Evolutionary conservation across 2,113 vertebrate genomes (phyloP).

Genomic region (Pluvianellus socialis): DNA sequence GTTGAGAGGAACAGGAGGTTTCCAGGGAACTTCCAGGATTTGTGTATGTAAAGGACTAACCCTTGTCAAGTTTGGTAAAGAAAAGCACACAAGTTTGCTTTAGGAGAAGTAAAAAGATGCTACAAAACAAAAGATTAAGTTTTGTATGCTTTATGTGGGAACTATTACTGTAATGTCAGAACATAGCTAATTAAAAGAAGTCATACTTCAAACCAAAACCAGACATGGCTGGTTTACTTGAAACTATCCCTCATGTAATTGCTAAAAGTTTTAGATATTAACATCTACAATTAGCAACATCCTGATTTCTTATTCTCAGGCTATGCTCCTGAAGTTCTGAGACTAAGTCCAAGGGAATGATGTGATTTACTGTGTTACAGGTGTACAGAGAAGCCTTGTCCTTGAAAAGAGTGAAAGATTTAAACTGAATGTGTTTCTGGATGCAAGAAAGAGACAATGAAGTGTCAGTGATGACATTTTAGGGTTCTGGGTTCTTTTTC

Average conservation of each 20-base stretch:
- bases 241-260: neutral
- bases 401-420: neutral
- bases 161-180: neutral
- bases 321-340: neutral
- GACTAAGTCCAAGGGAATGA: neutral
- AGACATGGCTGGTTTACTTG: neutral
- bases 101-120: neutral
- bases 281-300: neutral
- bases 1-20: neutral
- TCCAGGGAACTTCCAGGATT: neutral
- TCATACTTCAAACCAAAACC: neutral
- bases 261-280: neutral
- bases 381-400: neutral
- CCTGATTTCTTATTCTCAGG: neutral
- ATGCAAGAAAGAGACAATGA: neutral
- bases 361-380: neutral
- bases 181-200: neutral
- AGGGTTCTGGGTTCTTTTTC: accelerated
- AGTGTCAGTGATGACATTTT: neutral
- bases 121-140: neutral
- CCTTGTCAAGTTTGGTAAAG: neutral
- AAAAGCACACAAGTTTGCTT: neutral
- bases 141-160: neutral
- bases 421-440: neutral
- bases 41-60: neutral